A percentile compares a stretch with the other conserved stretches of the same genome.
Conservation (phyloP, 2,888 invertebrate genomes). For the Scaeva pyrastri region DNA sequence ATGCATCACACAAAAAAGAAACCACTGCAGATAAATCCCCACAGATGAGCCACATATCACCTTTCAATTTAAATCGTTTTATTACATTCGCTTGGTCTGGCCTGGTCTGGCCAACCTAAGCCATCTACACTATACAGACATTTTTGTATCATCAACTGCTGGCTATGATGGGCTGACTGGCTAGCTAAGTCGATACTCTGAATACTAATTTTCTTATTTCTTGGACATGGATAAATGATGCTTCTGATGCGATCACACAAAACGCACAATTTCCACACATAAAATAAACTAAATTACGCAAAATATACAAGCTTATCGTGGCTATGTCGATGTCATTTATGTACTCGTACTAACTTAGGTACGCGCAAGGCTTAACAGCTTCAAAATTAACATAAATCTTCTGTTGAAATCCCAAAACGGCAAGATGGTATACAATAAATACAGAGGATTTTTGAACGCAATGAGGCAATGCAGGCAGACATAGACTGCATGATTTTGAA, state of each 20-base stretch:
- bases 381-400: slow-evolving; percentile 71
- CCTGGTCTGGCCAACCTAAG: neutral
- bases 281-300: slow-evolving; percentile 66
- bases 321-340: neutral
- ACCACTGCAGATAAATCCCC: slow-evolving; percentile 40
- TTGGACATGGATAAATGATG: slow-evolving; percentile 55
- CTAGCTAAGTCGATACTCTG: slow-evolving; percentile 40
- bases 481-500: slow-evolving; percentile 15
- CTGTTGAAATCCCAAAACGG: slow-evolving; percentile 67
- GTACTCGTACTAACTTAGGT: too few relatives aligned
- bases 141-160: slow-evolving; percentile 45
- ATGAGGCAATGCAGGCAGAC: neutral
- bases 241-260: slow-evolving; percentile 62
- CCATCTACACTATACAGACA: slow-evolving; percentile 35
- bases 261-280: slow-evolving; percentile 67
- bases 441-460: neutral
- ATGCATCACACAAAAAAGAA: slow-evolving; percentile 17
- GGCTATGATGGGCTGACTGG: neutral
- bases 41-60: slow-evolving; percentile 61
- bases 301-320: slow-evolving; percentile 40
- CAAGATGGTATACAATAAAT: slow-evolving; percentile 24
- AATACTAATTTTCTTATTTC: slow-evolving; percentile 62
- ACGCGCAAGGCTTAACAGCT: slow-evolving; percentile 66
- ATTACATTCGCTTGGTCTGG: slow-evolving; percentile 27
- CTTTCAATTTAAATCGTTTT: slow-evolving; percentile 61